These are phyloP conservation scores for Myiagra hebetior DNA, from an alignment of 2,113 vertebrate species.

Conservation along the genomic window DNA sequence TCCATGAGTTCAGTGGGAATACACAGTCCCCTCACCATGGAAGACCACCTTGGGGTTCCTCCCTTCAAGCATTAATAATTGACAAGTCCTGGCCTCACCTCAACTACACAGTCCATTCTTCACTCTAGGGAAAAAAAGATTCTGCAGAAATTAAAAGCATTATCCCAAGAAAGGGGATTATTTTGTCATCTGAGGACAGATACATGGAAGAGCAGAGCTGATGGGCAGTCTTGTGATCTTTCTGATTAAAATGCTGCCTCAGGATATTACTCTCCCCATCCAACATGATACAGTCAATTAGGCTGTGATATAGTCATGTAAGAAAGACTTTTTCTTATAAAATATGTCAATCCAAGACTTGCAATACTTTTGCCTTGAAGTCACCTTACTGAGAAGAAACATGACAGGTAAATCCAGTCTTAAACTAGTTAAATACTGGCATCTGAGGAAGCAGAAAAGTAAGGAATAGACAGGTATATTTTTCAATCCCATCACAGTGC, in stretches of 20 bases:
- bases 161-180: constrained; percentile 13
- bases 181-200: constrained; percentile 22
- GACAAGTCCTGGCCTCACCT: neutral
- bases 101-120: neutral
- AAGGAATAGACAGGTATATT: neutral
- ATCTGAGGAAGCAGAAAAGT: neutral
- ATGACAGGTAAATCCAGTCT: constrained; percentile 1
- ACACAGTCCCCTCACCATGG: neutral
- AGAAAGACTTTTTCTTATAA: constrained; percentile 30
- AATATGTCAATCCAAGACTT: neutral
- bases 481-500: neutral
- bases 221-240: neutral
- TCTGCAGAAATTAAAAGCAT: neutral
- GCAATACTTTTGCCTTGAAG: constrained; percentile 14
- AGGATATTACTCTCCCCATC: neutral
- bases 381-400: constrained; percentile 3
- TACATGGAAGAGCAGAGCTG: neutral
- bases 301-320: constrained; percentile 3
- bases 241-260: constrained; percentile 44
- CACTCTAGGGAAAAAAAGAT: neutral
- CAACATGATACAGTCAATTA: constrained; percentile 44
- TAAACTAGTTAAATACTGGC: neutral
- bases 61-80: neutral
- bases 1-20: neutral
- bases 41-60: neutral